A percentile compares a stretch with the other conserved stretches of the same genome.
These are phyloP conservation scores for Agelas oroides DNA, from an alignment of 37 sponge, comb jelly and placozoan genomes.

Conservation along the genomic window DNA sequence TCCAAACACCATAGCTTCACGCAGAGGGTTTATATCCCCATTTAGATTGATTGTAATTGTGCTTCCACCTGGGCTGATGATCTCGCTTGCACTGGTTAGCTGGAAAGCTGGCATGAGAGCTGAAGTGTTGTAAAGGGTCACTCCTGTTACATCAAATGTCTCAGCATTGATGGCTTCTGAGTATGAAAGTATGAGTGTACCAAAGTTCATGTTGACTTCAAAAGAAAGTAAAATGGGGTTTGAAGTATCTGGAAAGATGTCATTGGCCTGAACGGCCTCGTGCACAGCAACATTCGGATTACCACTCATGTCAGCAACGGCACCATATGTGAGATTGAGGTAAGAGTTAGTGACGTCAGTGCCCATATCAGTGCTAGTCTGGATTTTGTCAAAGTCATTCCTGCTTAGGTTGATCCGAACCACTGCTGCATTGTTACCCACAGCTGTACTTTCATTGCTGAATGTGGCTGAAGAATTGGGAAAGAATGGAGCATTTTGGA, in stretches of 20 bases:
- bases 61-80: conserved; percentile 56
- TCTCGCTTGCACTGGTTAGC: conserved; percentile 41
- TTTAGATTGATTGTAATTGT: conserved; percentile 46
- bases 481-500: conserved; percentile 61
- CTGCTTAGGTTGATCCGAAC: conserved; percentile 42
- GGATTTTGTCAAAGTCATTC: conserved; percentile 67
- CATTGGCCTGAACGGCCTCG: conserved; percentile 41
- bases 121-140: conserved; percentile 59
- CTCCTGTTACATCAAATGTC: conserved; percentile 40
- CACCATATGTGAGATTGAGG: conserved; percentile 50
- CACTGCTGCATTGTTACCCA: not conserved
- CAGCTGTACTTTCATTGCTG: conserved; percentile 9
- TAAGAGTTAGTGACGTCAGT: conserved; percentile 45
- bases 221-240: conserved; percentile 33
- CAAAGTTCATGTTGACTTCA: conserved; percentile 65
- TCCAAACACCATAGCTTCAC: conserved; percentile 65
- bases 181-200: conserved; percentile 69
- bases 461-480: conserved; percentile 36
- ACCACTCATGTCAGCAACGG: conserved; percentile 73
- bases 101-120: conserved; percentile 27
- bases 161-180: conserved; percentile 76
- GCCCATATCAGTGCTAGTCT: conserved; percentile 33
- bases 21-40: conserved; percentile 77
- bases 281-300: conserved; percentile 58
- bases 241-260: conserved; percentile 42